Conservation (phyloP, 2,888 invertebrate genomes). For the Philereme transversata region DNA sequence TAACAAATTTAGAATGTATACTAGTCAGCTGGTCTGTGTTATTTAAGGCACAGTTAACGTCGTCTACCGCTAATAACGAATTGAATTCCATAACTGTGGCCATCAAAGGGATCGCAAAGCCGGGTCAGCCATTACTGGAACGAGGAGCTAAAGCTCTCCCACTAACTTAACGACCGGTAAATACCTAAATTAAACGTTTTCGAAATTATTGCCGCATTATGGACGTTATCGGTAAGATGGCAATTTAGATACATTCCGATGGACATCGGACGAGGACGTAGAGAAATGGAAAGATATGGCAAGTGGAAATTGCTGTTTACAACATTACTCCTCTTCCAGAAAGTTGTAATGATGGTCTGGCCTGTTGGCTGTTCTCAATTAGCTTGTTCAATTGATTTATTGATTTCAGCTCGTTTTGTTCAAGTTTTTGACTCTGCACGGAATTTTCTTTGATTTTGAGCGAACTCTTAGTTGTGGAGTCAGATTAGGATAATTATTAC, state of each 20-base stretch:
- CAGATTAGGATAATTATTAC: too few species aligned
- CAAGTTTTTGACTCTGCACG: too few species aligned
- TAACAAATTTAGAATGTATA: too few species aligned
- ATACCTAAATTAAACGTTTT: slow-evolving; percentile 63
- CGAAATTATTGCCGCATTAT: slow-evolving; percentile 64
- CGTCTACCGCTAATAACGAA: slow-evolving; percentile 1
- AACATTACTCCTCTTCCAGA: too few species aligned
- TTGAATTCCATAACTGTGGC: slow-evolving; percentile 18
- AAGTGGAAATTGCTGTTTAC: not conserved
- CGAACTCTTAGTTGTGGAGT: too few species aligned
- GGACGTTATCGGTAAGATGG: slow-evolving; percentile 63
- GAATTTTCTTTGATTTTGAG: too few species aligned
- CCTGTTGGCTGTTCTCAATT: too few species aligned
- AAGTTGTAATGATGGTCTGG: too few species aligned
- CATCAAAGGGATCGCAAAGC: slow-evolving; percentile 11
- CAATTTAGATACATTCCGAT: slow-evolving; percentile 62
- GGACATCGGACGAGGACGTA: slow-evolving; percentile 37
- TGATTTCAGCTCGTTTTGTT: too few species aligned
- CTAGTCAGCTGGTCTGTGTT: not conserved
- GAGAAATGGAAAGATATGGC: slow-evolving; percentile 4
- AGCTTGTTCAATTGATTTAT: too few species aligned
- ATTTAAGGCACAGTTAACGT: not conserved
- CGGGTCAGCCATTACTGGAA: slow-evolving; percentile 17
- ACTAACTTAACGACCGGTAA: slow-evolving; percentile 52
- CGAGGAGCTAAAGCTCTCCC: slow-evolving; percentile 32